These are phyloP conservation scores for Volucella bombylans DNA, from an alignment of 2,888 invertebrate species.

Conservation along the genomic window DNA sequence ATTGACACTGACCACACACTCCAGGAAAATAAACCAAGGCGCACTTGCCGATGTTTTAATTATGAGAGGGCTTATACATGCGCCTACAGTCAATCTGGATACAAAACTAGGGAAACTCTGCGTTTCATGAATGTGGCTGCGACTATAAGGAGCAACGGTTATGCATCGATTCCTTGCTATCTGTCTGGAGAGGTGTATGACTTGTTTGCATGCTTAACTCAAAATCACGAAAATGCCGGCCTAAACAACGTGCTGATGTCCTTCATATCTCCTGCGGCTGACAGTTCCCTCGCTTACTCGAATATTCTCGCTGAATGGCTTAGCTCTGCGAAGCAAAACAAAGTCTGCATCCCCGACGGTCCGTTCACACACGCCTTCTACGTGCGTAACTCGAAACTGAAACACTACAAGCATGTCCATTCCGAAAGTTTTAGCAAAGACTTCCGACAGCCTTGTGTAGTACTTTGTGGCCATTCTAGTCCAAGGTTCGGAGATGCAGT, in stretches of 20 bases:
- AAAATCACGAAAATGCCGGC: too few species aligned
- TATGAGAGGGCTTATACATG: conserved; percentile 95
- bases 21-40: conserved; percentile 94
- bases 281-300: too few species aligned
- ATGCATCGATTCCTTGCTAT: too few species aligned
- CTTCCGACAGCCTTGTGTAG: conserved; percentile 97
- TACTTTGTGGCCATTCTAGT: conserved; percentile 98
- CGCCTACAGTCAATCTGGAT: conserved; percentile 96
- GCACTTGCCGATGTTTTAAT: conserved; percentile 95
- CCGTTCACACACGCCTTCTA: conserved; percentile 97
- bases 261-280: too few species aligned
- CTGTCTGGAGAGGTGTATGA: too few species aligned
- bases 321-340: too few species aligned
- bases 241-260: too few species aligned
- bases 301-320: too few species aligned
- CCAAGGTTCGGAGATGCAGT: conserved; percentile 98
- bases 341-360: conserved; percentile 97
- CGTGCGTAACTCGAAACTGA: conserved; percentile 91
- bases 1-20: conserved; percentile 97
- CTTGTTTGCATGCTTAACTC: too few species aligned
- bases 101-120: conserved; percentile 97
- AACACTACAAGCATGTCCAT: conserved; percentile 93
- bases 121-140: conserved; percentile 91
- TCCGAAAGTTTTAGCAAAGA: too few species aligned
- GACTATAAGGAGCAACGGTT: conserved; percentile 95